Percentiles rank a stretch among this genome's conserved stretches.
phyloP scores from a whole-genome alignment of 2,888 invertebrate species.

The Diplolepis rosae region DNA sequence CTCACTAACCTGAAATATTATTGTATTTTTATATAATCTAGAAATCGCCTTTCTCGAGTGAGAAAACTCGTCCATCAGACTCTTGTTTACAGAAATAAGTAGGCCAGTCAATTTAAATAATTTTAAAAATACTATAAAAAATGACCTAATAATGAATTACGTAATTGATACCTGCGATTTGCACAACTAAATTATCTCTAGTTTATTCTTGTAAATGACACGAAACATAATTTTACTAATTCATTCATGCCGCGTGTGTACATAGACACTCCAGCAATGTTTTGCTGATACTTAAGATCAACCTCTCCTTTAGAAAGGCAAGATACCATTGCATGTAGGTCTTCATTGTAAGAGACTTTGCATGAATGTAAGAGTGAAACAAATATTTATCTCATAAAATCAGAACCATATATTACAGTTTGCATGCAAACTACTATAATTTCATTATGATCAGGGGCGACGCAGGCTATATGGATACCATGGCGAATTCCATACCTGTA shows the following conservation, averaged over 20 bases:
- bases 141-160: neutral
- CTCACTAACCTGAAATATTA: conserved; percentile 4
- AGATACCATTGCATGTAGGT: conserved; percentile 26
- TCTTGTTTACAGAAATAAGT: conserved; percentile 10
- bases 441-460: too few relatives aligned
- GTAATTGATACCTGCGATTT: neutral
- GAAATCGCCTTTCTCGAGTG: conserved; percentile 12
- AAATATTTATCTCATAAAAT: conserved; percentile 20
- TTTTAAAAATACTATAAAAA: neutral
- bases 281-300: conserved; percentile 26
- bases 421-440: neutral
- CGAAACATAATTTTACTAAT: conserved; percentile 14
- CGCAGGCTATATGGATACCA: too few relatives aligned
- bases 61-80: neutral
- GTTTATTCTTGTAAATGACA: conserved; percentile 15
- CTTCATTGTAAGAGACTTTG: conserved; percentile 13
- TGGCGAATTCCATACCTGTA: too few relatives aligned
- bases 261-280: conserved; percentile 20
- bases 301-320: conserved; percentile 31
- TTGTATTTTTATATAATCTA: conserved; percentile 18
- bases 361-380: neutral
- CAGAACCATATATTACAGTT: neutral
- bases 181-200: neutral
- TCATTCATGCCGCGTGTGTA: conserved; percentile 19
- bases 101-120: conserved; percentile 4